phyloP scores from a whole-genome alignment of 2,888 invertebrate genomes.

The Microctonus hyperodae region DNA sequence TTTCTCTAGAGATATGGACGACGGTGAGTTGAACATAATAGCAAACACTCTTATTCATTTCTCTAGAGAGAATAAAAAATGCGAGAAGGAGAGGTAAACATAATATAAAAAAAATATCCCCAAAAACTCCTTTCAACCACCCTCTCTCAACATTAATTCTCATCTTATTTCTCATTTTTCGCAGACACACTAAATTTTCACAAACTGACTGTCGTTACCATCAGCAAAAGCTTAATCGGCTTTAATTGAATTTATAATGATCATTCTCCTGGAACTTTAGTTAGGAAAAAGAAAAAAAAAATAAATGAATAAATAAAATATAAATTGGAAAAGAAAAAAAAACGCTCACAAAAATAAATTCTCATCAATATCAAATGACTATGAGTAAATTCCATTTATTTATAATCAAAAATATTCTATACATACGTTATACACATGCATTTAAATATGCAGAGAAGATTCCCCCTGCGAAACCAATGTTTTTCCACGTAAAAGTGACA shows the following conservation, averaged over 20 bases:
- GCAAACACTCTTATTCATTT: conserved; percentile 38
- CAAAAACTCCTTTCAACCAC: not conserved
- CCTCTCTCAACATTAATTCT: conserved; percentile 15
- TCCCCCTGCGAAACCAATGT: conserved; percentile 34
- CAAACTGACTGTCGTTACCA: conserved; percentile 33
- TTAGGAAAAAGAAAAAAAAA: not conserved
- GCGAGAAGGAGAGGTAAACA: not conserved
- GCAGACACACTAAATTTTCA: conserved; percentile 29
- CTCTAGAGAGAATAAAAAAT: conserved; percentile 37
- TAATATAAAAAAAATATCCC: no score
- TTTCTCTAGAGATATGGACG: conserved; percentile 12
- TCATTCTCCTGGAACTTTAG: conserved; percentile 4
- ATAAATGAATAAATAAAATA: not conserved
- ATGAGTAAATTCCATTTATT: not conserved
- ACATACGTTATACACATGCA: not conserved
- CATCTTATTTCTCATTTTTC: conserved; percentile 24
- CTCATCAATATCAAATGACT: not conserved
- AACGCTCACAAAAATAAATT: conserved; percentile 6
- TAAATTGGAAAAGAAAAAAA: not conserved
- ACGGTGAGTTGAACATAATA: conserved; percentile 27
- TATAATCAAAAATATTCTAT: not conserved
- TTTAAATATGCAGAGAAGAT: not conserved
- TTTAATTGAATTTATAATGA: conserved; percentile 44
- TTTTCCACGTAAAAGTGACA: conserved; percentile 52
- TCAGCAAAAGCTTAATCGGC: conserved; percentile 35